A percentile compares a stretch with the other conserved stretches of the same genome.
Conservation (phyloP, 2,888 invertebrate genomes). For the Thymelicus lineola region DNA sequence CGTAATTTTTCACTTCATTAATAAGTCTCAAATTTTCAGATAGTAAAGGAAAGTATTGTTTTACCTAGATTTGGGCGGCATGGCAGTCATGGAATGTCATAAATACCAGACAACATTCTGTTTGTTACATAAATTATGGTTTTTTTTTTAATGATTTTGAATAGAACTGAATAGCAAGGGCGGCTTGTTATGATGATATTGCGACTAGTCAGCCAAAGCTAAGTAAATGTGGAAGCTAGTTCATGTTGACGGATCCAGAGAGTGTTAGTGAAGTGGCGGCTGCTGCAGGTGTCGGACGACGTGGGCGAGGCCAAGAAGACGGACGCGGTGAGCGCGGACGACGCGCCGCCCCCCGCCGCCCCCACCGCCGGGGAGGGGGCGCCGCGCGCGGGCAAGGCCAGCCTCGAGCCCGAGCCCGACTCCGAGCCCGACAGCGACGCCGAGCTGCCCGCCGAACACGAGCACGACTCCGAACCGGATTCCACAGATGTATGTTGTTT, state of each 20-base stretch:
- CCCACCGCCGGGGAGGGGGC: conserved; percentile 79
- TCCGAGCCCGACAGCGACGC: conserved; percentile 30
- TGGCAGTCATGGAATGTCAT: no score
- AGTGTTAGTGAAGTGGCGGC: neutral
- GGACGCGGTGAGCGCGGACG: conserved; percentile 88
- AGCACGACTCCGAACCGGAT: neutral
- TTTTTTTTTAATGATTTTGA: no score
- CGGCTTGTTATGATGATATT: no score
- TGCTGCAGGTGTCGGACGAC: conserved; percentile 58
- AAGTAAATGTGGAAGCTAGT: no score
- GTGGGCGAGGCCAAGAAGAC: conserved; percentile 88
- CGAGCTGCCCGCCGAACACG: neutral
- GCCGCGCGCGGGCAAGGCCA: conserved; percentile 67
- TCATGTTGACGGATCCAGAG: neutral
- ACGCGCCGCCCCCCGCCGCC: conserved; percentile 74
- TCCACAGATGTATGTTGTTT: neutral
- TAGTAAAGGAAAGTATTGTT: no score
- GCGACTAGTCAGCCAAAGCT: no score
- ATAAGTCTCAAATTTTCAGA: no score
- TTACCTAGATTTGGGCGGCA: no score
- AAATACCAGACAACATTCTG: no score
- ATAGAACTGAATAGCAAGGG: no score
- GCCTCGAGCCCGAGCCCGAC: conserved; percentile 50
- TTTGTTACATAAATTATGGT: no score
- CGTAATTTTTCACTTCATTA: no score